A percentile compares a stretch with the other conserved stretches of the same genome.
These are phyloP conservation scores for Portevinia maculata DNA, from an alignment of 2,888 invertebrate genomes.

Conservation along the genomic window DNA sequence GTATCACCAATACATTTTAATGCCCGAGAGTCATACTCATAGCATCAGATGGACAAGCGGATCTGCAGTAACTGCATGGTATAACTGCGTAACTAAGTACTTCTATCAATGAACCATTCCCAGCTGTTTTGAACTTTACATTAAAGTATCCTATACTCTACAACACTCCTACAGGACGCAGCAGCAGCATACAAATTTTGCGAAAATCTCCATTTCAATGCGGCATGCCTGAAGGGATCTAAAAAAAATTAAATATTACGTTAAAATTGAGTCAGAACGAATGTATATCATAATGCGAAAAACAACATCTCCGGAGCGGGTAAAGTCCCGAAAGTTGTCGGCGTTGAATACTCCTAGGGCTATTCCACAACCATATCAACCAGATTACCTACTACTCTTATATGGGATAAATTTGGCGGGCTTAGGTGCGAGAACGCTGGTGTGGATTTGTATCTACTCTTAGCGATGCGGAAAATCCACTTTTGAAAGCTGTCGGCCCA, in stretches of 20 bases:
- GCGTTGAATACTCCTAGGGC: too few relatives aligned
- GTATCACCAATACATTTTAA: too few relatives aligned
- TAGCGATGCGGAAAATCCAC: constrained; percentile 54
- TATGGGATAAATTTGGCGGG: too few relatives aligned
- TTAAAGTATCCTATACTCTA: too few relatives aligned
- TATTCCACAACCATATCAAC: too few relatives aligned
- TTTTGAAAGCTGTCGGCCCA: constrained; percentile 49
- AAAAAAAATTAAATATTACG: constrained; percentile 33
- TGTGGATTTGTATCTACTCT: constrained; percentile 53
- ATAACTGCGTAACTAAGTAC: too few relatives aligned
- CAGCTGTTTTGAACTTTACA: constrained; percentile 16
- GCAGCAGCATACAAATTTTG: constrained; percentile 10
- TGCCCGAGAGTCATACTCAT: too few relatives aligned
- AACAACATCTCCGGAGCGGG: too few relatives aligned
- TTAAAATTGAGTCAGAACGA: constrained; percentile 41
- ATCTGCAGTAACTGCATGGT: too few relatives aligned
- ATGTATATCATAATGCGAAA: constrained; percentile 19
- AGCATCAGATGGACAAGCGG: too few relatives aligned
- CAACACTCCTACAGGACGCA: constrained; percentile 31
- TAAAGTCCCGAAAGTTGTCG: too few relatives aligned
- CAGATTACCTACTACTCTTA: too few relatives aligned
- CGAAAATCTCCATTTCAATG: constrained; percentile 20
- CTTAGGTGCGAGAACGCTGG: constrained; percentile 29
- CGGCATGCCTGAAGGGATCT: constrained; percentile 8
- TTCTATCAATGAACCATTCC: neutral